Evolutionary conservation across 23 tunicate species (phyloP).

Genomic region (Diplosoma virens): DNA sequence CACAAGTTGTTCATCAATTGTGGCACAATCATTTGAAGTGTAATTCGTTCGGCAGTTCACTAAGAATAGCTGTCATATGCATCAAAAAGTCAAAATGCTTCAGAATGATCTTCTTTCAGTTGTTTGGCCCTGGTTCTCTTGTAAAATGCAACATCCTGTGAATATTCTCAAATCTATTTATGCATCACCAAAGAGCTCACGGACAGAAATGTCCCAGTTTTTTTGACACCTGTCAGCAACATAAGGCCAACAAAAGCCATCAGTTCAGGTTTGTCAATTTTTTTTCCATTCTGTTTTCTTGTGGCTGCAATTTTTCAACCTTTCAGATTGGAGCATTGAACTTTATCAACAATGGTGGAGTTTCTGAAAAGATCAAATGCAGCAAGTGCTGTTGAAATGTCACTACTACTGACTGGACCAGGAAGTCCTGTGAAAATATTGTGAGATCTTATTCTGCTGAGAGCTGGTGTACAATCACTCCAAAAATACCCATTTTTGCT

Average conservation of each 20-base stretch:
- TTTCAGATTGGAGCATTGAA: constrained; percentile 9
- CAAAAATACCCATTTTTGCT: constrained; percentile 8
- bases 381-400: constrained; percentile 14
- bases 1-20: constrained; percentile 10
- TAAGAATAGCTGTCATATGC: too few species aligned
- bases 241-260: constrained; percentile 9
- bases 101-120: not conserved
- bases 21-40: not conserved
- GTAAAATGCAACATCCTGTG: not conserved
- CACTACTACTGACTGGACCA: constrained; percentile 5
- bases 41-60: not conserved
- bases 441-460: constrained; percentile 11
- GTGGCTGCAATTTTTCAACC: constrained; percentile 24
- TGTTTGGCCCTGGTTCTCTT: constrained; percentile 1
- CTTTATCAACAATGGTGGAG: constrained; percentile 10
- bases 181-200: constrained; percentile 8
- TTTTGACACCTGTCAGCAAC: constrained; percentile 7
- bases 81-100: not conserved
- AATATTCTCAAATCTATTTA: constrained; percentile 11
- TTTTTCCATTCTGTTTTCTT: not conserved
- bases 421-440: constrained; percentile 8
- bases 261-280: not conserved
- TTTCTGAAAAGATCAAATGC: constrained; percentile 6
- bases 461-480: not conserved
- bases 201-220: not conserved